These are phyloP conservation scores for Acridotheres tristis DNA, from an alignment of 2,797 vertebrate genomes.

Conservation along the genomic window DNA sequence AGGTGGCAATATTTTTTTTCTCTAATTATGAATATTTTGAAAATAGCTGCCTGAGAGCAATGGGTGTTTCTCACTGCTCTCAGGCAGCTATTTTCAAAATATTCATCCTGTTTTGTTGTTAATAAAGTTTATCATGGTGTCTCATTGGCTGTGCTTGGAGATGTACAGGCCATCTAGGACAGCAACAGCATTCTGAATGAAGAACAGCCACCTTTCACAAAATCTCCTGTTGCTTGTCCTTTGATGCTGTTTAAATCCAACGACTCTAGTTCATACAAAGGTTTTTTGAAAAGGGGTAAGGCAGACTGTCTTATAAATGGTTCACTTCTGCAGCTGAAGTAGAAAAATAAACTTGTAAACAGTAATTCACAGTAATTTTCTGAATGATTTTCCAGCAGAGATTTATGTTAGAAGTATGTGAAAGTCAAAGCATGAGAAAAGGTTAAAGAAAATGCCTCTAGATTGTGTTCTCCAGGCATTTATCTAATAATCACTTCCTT, in stretches of 20 bases:
- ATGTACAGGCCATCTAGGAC: neutral
- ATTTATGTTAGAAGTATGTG: neutral
- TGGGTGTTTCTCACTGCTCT: neutral
- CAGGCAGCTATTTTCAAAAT: too few relatives aligned
- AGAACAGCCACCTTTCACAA: neutral
- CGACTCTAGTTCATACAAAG: neutral
- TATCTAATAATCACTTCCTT: neutral
- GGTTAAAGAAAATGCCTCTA: neutral
- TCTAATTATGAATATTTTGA: neutral
- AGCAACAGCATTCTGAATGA: neutral
- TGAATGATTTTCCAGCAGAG: neutral
- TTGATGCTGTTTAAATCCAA: neutral
- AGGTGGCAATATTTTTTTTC: neutral
- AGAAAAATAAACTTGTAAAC: neutral
- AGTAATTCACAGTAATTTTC: neutral
- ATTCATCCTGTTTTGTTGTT: neutral
- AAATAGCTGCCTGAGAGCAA: neutral
- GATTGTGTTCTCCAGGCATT: neutral
- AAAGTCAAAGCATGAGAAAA: neutral
- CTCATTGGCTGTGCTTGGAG: neutral
- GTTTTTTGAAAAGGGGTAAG: neutral
- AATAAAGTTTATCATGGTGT: neutral
- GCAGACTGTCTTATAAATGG: neutral
- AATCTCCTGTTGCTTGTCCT: neutral
- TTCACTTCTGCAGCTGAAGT: neutral